Percentiles rank a stretch among this genome's conserved stretches.
phyloP scores from a whole-genome alignment of 2,888 invertebrate genomes.

The Linnaemya vulpina region DNA sequence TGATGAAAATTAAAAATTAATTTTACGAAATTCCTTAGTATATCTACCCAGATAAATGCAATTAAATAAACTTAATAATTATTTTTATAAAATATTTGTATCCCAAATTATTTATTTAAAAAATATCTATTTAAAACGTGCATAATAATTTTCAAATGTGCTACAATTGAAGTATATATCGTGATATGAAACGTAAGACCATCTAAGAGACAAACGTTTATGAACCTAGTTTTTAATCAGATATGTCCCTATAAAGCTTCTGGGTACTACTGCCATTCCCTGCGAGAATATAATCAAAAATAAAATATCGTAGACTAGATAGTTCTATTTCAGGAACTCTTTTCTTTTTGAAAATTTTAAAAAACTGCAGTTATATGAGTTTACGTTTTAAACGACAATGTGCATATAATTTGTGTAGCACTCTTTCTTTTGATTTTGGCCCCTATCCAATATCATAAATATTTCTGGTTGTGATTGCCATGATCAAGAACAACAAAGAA shows the following conservation, averaged over 20 bases:
- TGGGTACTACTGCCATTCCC: no score
- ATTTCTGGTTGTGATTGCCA: constrained; percentile 22
- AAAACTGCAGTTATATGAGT: no score
- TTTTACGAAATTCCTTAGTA: no score
- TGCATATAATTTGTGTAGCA: neutral
- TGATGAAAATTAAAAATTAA: neutral
- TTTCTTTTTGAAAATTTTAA: no score
- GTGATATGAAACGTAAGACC: no score
- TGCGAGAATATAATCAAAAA: no score
- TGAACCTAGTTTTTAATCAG: no score
- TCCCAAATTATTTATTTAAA: neutral
- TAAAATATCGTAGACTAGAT: no score
- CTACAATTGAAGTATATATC: neutral
- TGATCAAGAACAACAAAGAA: constrained; percentile 49
- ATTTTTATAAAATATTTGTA: neutral
- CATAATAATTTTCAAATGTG: neutral
- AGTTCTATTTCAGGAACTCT: no score
- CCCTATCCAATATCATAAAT: constrained; percentile 43
- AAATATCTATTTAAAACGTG: neutral
- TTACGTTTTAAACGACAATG: no score
- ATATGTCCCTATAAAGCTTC: no score
- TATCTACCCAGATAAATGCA: neutral
- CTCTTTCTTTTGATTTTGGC: constrained; percentile 47
- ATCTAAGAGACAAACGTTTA: no score
- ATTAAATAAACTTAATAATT: neutral